phyloP scores from a whole-genome alignment of 2,797 vertebrate genomes.

The Chloroceryle amazona region DNA sequence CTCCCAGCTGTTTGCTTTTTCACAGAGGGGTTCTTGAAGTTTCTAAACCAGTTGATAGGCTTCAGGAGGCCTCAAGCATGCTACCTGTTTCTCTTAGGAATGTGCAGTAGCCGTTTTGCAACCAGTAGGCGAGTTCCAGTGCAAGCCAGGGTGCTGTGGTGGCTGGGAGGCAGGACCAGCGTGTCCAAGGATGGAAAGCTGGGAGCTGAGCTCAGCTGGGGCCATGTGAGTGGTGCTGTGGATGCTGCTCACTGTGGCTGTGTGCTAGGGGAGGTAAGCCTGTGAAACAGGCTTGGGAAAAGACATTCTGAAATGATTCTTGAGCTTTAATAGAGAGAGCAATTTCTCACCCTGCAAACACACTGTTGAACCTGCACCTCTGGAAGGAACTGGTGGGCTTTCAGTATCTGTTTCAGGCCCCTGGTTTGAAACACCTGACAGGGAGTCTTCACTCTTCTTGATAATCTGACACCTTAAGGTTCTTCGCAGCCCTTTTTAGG shows the following conservation, averaged over 20 bases:
- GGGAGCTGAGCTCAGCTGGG: rapidly evolving
- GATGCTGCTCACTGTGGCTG: background rate
- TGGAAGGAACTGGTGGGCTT: background rate
- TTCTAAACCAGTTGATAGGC: background rate
- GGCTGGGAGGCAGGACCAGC: background rate
- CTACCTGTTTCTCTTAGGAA: background rate
- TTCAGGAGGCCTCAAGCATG: background rate
- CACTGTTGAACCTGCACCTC: background rate
- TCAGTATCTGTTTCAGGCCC: background rate
- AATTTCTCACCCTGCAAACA: background rate
- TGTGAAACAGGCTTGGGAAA: background rate
- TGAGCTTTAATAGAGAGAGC: background rate
- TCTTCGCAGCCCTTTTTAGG: background rate
- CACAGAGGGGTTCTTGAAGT: background rate
- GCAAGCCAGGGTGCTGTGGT: background rate
- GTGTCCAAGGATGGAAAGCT: background rate
- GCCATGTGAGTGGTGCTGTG: rapidly evolving
- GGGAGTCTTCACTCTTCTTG: background rate
- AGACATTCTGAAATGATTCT: background rate
- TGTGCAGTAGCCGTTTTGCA: background rate
- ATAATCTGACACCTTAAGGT: background rate
- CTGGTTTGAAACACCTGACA: background rate
- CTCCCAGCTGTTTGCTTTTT: background rate
- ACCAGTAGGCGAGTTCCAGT: rapidly evolving
- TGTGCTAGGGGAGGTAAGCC: background rate